Percentiles rank a stretch among this genome's conserved stretches.
These are phyloP conservation scores for Berghia stephanieae DNA, from an alignment of 1,140 invertebrate species.

Conservation along the genomic window DNA sequence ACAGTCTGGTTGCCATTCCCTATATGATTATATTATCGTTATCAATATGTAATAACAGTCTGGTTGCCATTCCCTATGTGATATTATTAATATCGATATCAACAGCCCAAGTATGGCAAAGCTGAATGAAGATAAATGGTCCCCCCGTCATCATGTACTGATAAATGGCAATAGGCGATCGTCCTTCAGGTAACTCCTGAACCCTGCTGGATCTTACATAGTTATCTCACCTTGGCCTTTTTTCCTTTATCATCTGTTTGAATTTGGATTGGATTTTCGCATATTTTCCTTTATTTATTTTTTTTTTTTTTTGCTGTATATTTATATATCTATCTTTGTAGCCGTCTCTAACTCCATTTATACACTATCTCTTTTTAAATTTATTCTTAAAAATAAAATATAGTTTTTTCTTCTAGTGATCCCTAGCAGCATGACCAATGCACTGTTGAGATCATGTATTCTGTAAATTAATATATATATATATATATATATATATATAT, in stretches of 20 bases:
- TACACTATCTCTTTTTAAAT: not conserved
- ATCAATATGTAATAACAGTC: not conserved
- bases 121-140: not conserved
- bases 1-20: too few relatives aligned
- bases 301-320: not conserved
- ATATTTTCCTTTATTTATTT: not conserved
- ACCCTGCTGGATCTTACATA: constrained; percentile 34
- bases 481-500: too few relatives aligned
- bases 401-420: too few relatives aligned
- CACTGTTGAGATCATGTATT: too few relatives aligned
- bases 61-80: not conserved
- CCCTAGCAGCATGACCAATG: too few relatives aligned
- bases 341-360: not conserved
- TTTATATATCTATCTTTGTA: not conserved
- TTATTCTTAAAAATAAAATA: too few relatives aligned
- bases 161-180: constrained; percentile 6
- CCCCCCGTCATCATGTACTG: not conserved
- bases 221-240: not conserved
- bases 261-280: too few relatives aligned
- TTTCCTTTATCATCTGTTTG: not conserved
- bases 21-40: not conserved
- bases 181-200: constrained; percentile 4
- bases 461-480: too few relatives aligned
- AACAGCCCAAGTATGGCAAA: not conserved
- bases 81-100: not conserved